Conservation (phyloP, 2,797 vertebrate species). For the Myripristis murdjan region DNA sequence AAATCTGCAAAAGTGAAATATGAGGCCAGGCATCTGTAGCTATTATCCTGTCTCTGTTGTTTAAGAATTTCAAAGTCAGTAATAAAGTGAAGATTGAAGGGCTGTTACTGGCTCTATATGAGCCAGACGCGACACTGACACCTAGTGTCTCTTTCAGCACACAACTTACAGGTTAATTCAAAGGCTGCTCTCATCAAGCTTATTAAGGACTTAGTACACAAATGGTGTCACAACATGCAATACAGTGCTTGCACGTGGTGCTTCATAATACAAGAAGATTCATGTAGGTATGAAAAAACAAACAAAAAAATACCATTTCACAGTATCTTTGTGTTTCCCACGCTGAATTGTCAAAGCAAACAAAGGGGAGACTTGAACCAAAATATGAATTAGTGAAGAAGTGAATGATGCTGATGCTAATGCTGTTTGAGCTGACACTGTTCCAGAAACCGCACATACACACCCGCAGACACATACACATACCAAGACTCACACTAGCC, state of each 20-base stretch:
- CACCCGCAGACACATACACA: constrained; percentile 61
- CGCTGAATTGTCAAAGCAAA: constrained; percentile 75
- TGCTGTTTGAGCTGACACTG: constrained; percentile 62
- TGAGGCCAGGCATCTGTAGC: constrained; percentile 39
- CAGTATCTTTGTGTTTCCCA: constrained; percentile 78
- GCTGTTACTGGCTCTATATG: constrained; percentile 24
- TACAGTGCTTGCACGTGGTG: constrained; percentile 41
- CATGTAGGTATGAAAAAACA: constrained; percentile 60
- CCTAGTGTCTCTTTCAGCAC: constrained; percentile 72
- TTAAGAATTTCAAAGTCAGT: constrained; percentile 54
- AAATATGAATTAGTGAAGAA: constrained; percentile 78
- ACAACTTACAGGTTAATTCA: constrained; percentile 26
- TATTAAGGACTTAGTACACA: constrained; percentile 38
- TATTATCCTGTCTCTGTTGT: constrained; percentile 46
- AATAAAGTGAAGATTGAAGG: constrained; percentile 48
- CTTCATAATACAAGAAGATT: constrained; percentile 40
- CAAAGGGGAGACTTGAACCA: constrained; percentile 65
- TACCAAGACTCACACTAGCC: constrained; percentile 18
- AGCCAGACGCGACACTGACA: constrained; percentile 77
- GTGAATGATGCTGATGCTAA: constrained; percentile 64
- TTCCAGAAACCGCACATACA: constrained; percentile 63
- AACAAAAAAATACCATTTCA: constrained; percentile 47
- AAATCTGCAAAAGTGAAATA: constrained; percentile 49
- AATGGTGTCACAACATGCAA: constrained; percentile 34
- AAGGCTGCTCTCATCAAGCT: constrained; percentile 21